Base-by-base conservation (phyloP, 2,888 invertebrate species). In the Cenopis cana region DNA sequence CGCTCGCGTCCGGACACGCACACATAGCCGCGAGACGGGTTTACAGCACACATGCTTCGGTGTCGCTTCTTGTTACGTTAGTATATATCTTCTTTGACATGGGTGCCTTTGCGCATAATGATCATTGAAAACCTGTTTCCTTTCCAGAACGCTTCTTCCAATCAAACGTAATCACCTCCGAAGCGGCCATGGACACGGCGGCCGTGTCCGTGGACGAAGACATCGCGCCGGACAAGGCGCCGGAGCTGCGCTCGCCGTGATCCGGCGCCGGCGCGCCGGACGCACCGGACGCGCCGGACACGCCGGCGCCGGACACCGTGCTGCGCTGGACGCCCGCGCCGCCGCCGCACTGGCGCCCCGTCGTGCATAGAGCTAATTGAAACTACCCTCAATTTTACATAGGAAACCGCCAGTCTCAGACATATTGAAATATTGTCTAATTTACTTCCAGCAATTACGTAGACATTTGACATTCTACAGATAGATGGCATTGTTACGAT, bases 91-190 rank as follows among this genome's bases (percentile, higher is more conserved):
- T n/a, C n/a, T n/a, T n/a, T n/a, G n/a, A n/a, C n/a, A n/a, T n/a
- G n/a, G n/a, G n/a, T n/a, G n/a, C n/a, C n/a, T n/a, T n/a, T n/a
- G n/a, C n/a, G n/a, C n/a, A n/a, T n/a, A n/a, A n/a, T n/a, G n/a
- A n/a, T n/a, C n/a, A n/a, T n/a, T 56, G 10, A 11, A 17, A 11
- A 18, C 14, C 33, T 17, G 10, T 3, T 17, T 2, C n/a, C 24
- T 4, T 38, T 81, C 73, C 94, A 93, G 95, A 95, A 85, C 93
- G 95, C 70, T 95, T 95, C 91, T 95, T 95, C 88, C 95, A 95
- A 89, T 94, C 95, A 54, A 93, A 92, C 80, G 94, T 94, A 80
- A 93, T 94, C 68, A 94, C 94, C 52, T 90, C 93, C 1, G 95
- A 95, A 74, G 89, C 94, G 18, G 94, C 95, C 54, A 94, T 94